A percentile compares a stretch with the other conserved stretches of the same genome.
phyloP scores from a whole-genome alignment of 2,888 invertebrate genomes.

The Tiliacea aurago region DNA sequence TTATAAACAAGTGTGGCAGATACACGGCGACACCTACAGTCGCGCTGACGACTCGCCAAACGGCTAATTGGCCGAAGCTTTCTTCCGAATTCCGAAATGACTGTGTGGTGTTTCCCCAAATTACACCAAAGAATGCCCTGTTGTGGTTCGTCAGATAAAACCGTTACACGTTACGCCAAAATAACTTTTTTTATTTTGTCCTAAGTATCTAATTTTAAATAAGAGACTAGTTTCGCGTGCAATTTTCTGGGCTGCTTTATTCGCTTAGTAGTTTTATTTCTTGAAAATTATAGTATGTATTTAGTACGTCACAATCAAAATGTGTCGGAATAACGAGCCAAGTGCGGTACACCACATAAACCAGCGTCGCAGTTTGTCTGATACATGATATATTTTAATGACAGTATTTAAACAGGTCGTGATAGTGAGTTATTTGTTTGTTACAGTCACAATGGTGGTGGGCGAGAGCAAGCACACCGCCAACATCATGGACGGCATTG shows the following conservation, averaged over 20 bases:
- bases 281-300: slow-evolving; percentile 10
- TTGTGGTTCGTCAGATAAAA: slow-evolving; percentile 56
- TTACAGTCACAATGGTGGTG: slow-evolving; percentile 94
- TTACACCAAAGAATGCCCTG: slow-evolving; percentile 64
- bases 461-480: slow-evolving; percentile 92
- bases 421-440: slow-evolving; percentile 71
- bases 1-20: slow-evolving; percentile 79
- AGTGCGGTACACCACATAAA: slow-evolving; percentile 36
- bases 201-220: slow-evolving; percentile 21
- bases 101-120: slow-evolving; percentile 80
- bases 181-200: slow-evolving; percentile 24
- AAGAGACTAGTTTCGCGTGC: slow-evolving; percentile 21
- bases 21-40: slow-evolving; percentile 72
- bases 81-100: slow-evolving; percentile 73
- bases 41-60: slow-evolving; percentile 72
- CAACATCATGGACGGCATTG: slow-evolving; percentile 97
- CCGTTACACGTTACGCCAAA: slow-evolving; percentile 47
- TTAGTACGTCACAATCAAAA: slow-evolving; percentile 25
- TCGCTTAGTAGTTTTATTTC: slow-evolving; percentile 29
- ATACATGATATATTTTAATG: slow-evolving; percentile 51
- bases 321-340: slow-evolving; percentile 36
- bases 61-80: slow-evolving; percentile 73
- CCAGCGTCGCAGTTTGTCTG: slow-evolving; percentile 36
- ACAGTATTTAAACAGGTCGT: slow-evolving; percentile 36
- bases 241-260: slow-evolving; percentile 14